Evolutionary conservation across 92 coral and sea anemone genomes (phyloP).

Genomic region (Isaurus tuberculatus): DNA sequence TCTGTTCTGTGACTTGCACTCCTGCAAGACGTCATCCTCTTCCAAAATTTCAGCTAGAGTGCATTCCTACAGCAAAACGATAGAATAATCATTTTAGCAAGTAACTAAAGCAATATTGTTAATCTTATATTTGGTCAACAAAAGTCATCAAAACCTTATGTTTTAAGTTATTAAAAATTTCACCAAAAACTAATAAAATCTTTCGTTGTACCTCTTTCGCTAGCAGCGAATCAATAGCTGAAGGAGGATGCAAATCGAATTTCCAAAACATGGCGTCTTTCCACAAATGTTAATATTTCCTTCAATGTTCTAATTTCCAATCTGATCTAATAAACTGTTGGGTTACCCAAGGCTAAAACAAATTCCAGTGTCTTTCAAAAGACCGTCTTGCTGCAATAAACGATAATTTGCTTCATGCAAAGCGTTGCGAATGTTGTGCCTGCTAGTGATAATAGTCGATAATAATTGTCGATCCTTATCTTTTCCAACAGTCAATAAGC

Average conservation of each 20-base stretch:
- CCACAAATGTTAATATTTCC: slow-evolving; percentile 23
- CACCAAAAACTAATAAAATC: not conserved
- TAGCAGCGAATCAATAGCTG: slow-evolving; percentile 92
- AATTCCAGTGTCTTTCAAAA: slow-evolving; percentile 51
- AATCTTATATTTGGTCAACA: not conserved
- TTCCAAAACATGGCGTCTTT: slow-evolving; percentile 97
- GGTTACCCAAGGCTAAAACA: slow-evolving; percentile 45
- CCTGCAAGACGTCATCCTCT: slow-evolving; percentile 99
- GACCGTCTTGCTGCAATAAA: slow-evolving; percentile 27
- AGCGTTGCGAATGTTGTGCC: not conserved
- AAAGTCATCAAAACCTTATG: not conserved
- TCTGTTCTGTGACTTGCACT: slow-evolving; percentile 98
- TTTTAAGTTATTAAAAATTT: not conserved
- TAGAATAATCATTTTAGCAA: not conserved
- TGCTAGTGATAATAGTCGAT: slow-evolving; percentile 22
- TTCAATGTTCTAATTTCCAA: slow-evolving; percentile 44
- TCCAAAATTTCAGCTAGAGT: slow-evolving; percentile 92
- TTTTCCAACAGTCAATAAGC: slow-evolving; percentile 31
- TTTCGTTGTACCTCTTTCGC: slow-evolving; percentile 79
- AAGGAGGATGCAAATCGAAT: slow-evolving; percentile 96
- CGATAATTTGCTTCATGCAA: slow-evolving; percentile 33
- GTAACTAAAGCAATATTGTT: not conserved
- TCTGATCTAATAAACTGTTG: slow-evolving; percentile 38
- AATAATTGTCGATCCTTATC: slow-evolving; percentile 32
- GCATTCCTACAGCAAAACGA: slow-evolving; percentile 71